Base-by-base conservation (phyloP, 1,140 invertebrate genomes). In the Wasmannia auropunctata region DNA sequence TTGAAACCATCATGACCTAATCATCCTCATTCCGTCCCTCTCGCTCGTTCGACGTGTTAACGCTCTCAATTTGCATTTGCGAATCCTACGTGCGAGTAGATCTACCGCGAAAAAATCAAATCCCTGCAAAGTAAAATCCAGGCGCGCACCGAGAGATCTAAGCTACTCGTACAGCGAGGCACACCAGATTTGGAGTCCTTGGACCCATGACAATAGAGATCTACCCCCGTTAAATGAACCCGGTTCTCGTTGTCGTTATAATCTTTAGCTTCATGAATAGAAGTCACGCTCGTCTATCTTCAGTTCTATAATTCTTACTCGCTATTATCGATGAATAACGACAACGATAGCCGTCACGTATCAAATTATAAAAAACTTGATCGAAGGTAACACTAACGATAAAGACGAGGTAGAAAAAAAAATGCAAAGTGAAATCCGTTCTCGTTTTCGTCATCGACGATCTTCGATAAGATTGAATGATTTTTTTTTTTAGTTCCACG, bases 121-220 rank as follows among this genome's bases (percentile, higher is more conserved):
- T 96, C 96, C 90, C 96, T 98, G 92, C 98, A 98, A 95, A 98
- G 97, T 96, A 98, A 98, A 96, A 98, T 98, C 91, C 96, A 97
- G 91, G 97, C 97, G 94, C 97, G 97, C 88, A 97, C 97, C 93
- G 98, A 98, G 95, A 97, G 98, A 92, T 97, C 98, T 91, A 98
- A 98, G 95, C 95, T 98, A 81, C 95, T 99, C 91, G 96, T 97
- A 93, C 97, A 98, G 95, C 97, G 97, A 92, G 98, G 98, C 94
- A 97, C 96, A 89, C 98, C 98, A 85, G 98, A 98, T 94, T 96
- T 96, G 87, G 97, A 97, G 88, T 96, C 96, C 86, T 95, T 88
- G 63, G 88, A 90, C 31, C 83, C 76, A 54, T 90, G 76, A 90
- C 83, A 51, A 63, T 74, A 83, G 70, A 88, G 25, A 63, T 80